Base-by-base conservation (phyloP, 2,113 vertebrate species). In the Syngnathus typhle region DNA sequence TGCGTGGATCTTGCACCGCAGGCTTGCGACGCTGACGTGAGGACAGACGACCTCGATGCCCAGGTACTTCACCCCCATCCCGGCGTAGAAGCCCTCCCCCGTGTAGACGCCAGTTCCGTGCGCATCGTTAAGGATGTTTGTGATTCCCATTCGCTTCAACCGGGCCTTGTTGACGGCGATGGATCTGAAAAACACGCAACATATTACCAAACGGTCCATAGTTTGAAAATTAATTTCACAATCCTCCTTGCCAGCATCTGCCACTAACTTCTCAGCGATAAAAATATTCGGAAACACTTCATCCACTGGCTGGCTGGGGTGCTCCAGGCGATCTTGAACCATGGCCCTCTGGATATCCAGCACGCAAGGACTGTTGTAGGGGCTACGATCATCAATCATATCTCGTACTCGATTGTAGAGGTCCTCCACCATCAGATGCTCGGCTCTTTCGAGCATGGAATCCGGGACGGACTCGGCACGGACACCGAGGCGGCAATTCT, bases 201-300 rank as follows among this genome's bases (percentile, higher is more conserved):
- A 56, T 32, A 32, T 32, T 32, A 32, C 27, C 27, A 32, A 32
- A 32, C 27, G 0, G 27, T 32, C 27, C 27, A 3, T 32, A 32
- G 3, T 32, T 32, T 32, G 2, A 47, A 47, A 47, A 6, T 6
- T 3, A 16, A 47, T 18, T 47, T 47, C 18, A 1, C 15, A 16
- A 47, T 1, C 46, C 43, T 15, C 12, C 43, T 16, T 5, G 12
- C 13, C 15, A 47, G 8, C 19, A 52, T 10, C 49, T 3, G 3
- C 27, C 4, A 93, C 96, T 96, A 79, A 99, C 97, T 98, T 98
- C 85, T 99, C 97, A 1, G 92, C 94, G 49, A 99, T 96, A 88
- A 94, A 98, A 89, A 98, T 75, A 44, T 92, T 95, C 73, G 95
- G 94, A 95, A 95, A 99, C 78, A 99, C 97, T 85, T 98, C 96